phyloP scores from a whole-genome alignment of 2,888 invertebrate genomes.

The Eulithis prunata region DNA sequence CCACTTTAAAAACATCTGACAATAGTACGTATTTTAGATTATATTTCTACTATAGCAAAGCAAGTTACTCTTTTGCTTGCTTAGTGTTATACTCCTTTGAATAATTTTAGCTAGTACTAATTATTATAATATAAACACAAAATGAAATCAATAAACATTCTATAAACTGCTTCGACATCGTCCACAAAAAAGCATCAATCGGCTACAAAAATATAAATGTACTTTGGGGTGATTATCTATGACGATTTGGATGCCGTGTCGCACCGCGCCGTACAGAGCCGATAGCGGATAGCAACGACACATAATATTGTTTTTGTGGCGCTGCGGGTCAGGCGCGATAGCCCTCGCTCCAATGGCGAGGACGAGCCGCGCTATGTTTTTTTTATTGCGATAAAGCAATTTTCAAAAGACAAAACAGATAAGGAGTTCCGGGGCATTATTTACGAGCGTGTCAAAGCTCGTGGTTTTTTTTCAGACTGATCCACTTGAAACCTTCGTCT shows the following conservation, averaged over 20 bases:
- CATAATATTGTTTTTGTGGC: slow-evolving; percentile 37
- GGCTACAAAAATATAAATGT: slow-evolving; percentile 31
- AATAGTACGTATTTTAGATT: no score
- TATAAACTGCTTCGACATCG: not conserved
- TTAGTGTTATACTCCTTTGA: no score
- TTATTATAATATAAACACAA: no score
- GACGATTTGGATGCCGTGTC: slow-evolving; percentile 34
- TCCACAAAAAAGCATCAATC: slow-evolving; percentile 12
- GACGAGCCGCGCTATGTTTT: slow-evolving; percentile 44
- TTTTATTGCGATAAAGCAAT: slow-evolving; percentile 60
- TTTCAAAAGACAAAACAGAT: slow-evolving; percentile 54
- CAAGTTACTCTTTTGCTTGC: no score
- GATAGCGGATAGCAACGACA: slow-evolving; percentile 40
- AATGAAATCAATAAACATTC: no score
- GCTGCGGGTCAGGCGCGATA: slow-evolving; percentile 60
- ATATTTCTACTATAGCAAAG: no score
- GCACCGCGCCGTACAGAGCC: slow-evolving; percentile 38
- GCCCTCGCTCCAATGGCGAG: slow-evolving; percentile 38
- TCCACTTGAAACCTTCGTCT: slow-evolving; percentile 66
- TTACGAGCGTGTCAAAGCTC: slow-evolving; percentile 44
- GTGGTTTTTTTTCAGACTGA: slow-evolving; percentile 42
- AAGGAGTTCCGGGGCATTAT: slow-evolving; percentile 56
- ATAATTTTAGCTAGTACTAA: no score
- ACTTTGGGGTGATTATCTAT: slow-evolving; percentile 32
- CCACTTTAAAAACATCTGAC: no score